Base-by-base conservation (phyloP, 2,888 invertebrate species). In the Campopleginae sp. region DNA sequence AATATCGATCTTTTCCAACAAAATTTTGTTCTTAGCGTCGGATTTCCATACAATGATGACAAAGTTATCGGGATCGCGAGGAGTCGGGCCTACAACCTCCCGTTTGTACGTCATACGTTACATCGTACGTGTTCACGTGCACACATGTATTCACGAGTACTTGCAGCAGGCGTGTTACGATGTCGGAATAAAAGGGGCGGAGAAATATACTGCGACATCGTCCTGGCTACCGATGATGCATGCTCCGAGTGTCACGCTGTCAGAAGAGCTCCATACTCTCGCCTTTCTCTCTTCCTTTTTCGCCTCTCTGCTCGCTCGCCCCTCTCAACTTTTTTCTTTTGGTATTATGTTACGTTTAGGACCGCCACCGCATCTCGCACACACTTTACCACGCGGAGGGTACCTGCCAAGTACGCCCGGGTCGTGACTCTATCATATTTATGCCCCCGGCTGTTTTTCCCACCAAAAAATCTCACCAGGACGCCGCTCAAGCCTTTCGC, bases 181-280 rank as follows among this genome's bases (percentile, higher is more conserved):
- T 78, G 68, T 82, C 31, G 81, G 63, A 54, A 70, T 38, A 54
- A 75, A 85, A 80, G 78, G 82, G 85, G 80, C 71, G 65, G 83
- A 83, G 82, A 91, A 90, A 91, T 92, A 91, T 91, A 91, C 90
- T 87, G 90, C 91, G 90, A 91, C 91, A 91, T 86, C 87, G 88
- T 84, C 87, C 88, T 87, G 86, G 92, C 92, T 92, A 92, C 92
- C 91, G 92, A 92, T 92, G 92, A 92, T 92, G 89, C 91, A 92
- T 91, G 89, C 88, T 87, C 87, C 65, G 78, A 74, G 86, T 86
- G 88, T 88, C 87, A 86, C 80, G 81, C 79, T 88, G 87, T 88
- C 88, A 87, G 85, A 61, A 65, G 84, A 85, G 81, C 81, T 51
- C 86, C 82, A 84, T 74, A 68, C 68, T 74, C 19, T 74, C 19